Evolutionary conservation across 2,888 invertebrate species (phyloP), one percentile per base, ranked within the genome.

Genomic region (Pinctada fucata): DNA sequence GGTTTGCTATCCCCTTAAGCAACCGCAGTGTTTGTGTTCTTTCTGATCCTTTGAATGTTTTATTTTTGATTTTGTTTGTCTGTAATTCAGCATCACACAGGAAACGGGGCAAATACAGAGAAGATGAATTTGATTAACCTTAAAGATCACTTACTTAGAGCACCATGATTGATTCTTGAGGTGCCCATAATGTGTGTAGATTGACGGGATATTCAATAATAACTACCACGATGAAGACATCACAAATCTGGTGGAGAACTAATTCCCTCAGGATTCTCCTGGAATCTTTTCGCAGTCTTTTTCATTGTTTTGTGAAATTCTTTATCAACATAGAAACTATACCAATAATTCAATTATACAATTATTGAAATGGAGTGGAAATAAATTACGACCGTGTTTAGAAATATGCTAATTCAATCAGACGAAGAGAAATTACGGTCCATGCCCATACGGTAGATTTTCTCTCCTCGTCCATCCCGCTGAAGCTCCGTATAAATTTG

Each of bases 251-350:
- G 68, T 69, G 78, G 51, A 58, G 51, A 72, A 52, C 69, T 64
- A 78, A 78, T 75, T 79, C 75, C 79, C 77, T 75, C 66, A 45
- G 79, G 76, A 76, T 76, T 76, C 72, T 76, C 78, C 81, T 73
- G 72, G 68, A 81, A 83, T 76, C 72, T 79, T 74, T 58, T 6
- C 13, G 16, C 58, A 16, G 47, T 72, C 72, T 48, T 80, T 58
- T 72, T 70, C 79, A 81, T 85, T 86, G 87, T 86, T 80, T 79
- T 73, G 72, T 75, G 80, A 85, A 87, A 87, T 86, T 83, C 83
- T 88, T 87, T 87, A 88, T 87, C 86, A 84, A 84, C 85, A 82
- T 83, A 85, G 85, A 85, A 88, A 86, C 88, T 87, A 85, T 83
- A 81, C 70, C 80, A 73, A 81, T 84, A 88, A 88, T 88, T 84